Conservation (phyloP, 2,113 vertebrate species). For the Vicugna pacos region DNA sequence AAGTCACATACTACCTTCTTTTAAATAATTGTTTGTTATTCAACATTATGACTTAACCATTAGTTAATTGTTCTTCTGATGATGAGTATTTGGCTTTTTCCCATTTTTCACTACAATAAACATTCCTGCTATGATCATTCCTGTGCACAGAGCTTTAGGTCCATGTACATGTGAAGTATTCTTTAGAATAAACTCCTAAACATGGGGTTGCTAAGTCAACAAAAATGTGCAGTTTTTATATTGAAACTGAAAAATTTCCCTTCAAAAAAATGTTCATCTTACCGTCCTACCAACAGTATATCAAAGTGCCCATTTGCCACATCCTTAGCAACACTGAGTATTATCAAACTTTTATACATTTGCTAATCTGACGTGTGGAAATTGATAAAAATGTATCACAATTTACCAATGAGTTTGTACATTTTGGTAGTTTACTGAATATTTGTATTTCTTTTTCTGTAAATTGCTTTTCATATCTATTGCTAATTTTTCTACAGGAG, state of each 20-base stretch:
- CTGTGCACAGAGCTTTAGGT: not conserved
- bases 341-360: constrained; percentile 17
- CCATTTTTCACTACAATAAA: not conserved
- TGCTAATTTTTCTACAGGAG: not conserved
- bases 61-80: constrained; percentile 3
- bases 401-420: not conserved
- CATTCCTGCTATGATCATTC: not conserved
- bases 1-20: not conserved
- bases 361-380: not conserved
- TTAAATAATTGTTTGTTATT: not conserved
- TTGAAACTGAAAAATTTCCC: not conserved
- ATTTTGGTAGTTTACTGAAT: not conserved
- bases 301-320: not conserved
- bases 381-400: constrained; percentile 1
- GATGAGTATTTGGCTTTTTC: not conserved
- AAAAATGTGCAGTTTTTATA: not conserved
- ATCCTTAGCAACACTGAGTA: not conserved
- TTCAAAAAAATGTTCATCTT: not conserved
- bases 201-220: not conserved
- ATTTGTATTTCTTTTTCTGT: constrained; percentile 14
- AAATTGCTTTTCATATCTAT: constrained; percentile 4
- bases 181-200: constrained; percentile 33
- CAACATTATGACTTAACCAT: not conserved
- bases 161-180: not conserved
- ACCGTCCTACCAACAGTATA: not conserved